Evolutionary conservation across 2,888 invertebrate species (phyloP), one percentile per base, ranked within the genome.

Genomic region (Cephus pygmeus): DNA sequence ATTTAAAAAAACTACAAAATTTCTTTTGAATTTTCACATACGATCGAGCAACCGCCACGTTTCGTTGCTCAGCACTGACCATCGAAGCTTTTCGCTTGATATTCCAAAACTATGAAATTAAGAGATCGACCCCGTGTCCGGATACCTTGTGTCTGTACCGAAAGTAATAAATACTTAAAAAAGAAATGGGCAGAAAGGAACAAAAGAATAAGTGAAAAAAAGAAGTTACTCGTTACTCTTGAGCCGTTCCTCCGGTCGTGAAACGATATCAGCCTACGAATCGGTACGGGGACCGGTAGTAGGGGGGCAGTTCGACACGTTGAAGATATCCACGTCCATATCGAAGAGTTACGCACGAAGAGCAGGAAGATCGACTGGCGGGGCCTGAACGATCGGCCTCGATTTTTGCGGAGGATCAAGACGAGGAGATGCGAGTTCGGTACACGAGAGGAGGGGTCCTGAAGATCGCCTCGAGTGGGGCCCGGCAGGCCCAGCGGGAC

Each of bases 381-480:
- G 12, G 30, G 69, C 12, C 31, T 15, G 69, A 12, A 12, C 30
- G 69, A 12, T 71, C 71, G 23, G 9, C 71, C 15, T 71, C 71
- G 71, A 71, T 71, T 34, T 71, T 71, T 34, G 71, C 33, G 31
- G 31, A 31, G 69, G 40, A 40, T 69, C 69, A 15, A 73, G 33
- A 9, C 33, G 34, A 12, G 34, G n/a, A 34, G 34, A 36, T 35
- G 74, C 30, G 9, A 71, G 71, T 71, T 71, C 71, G 71, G 71
- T 31, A 23, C 31, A 71, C 71, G 6, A n/a, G 33, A 31, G 71
- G 33, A 71, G 71, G 71, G 31, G 15, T 15, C 34, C 23, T 56
- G 34, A 77, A 73, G 69, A 76, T 36, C 75, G 76, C 77, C 56
- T 9, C 56, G 23, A 56, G 56, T 56, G 23, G 56, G 56, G 23